These are phyloP conservation scores for Streptopelia turtur DNA, from an alignment of 2,797 vertebrate species.

Conservation along the genomic window DNA sequence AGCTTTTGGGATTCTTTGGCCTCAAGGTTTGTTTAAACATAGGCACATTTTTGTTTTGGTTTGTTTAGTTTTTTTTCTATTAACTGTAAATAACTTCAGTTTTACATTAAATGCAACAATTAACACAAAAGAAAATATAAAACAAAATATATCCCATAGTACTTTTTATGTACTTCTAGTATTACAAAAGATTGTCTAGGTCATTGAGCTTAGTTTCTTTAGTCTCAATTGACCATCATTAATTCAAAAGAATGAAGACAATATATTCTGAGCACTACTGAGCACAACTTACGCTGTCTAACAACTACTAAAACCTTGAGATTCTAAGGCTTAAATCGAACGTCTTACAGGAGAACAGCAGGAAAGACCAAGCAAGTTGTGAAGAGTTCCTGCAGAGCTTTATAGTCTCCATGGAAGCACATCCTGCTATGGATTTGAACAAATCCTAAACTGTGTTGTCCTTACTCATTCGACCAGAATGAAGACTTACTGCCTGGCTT, in stretches of 20 bases:
- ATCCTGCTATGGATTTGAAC: background rate
- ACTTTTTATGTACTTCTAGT: background rate
- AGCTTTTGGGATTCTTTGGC: background rate
- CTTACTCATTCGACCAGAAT: background rate
- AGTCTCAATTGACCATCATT: background rate
- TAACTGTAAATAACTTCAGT: background rate
- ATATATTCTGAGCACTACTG: background rate
- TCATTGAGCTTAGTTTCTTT: background rate
- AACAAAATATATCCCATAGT: rapidly evolving
- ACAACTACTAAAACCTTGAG: background rate
- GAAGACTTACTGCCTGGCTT: background rate
- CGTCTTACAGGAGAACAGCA: background rate
- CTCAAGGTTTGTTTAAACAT: background rate
- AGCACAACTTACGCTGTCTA: background rate
- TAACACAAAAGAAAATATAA: background rate
- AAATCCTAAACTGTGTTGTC: background rate
- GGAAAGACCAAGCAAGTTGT: background rate
- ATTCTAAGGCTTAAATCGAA: background rate
- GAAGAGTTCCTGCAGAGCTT: background rate
- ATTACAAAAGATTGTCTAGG: background rate
- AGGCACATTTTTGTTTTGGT: background rate
- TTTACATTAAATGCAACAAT: background rate
- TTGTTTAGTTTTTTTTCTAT: background rate
- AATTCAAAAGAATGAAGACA: background rate
- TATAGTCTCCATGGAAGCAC: background rate